Conservation (phyloP, 1,140 invertebrate genomes). For the Meloidogyne floridensis region DNA sequence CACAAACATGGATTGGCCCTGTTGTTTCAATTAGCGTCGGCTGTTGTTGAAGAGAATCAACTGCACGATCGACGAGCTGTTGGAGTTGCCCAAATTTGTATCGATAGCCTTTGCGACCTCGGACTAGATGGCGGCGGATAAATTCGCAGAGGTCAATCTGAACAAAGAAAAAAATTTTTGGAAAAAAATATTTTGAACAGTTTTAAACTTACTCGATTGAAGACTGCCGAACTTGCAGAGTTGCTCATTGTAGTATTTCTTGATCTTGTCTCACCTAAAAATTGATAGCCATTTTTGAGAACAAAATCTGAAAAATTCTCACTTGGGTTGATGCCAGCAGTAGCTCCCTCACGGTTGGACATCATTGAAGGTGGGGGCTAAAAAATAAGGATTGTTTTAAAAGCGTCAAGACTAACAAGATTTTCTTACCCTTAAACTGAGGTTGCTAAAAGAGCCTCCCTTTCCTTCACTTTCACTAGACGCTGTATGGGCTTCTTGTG, state of each 20-base stretch:
- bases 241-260: background rate
- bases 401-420: background rate
- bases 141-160: background rate
- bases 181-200: background rate
- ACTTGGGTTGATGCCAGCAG: background rate
- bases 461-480: background rate
- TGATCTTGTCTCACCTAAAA: background rate
- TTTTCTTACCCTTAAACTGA: background rate
- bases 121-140: background rate
- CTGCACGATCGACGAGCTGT: slow-evolving; percentile 31
- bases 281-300: background rate
- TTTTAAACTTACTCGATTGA: background rate
- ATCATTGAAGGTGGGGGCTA: background rate
- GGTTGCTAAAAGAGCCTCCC: background rate
- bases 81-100: slow-evolving; percentile 21
- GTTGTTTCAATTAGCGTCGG: slow-evolving; percentile 35
- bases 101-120: background rate
- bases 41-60: slow-evolving; percentile 29
- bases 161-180: background rate
- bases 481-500: background rate
- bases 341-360: background rate
- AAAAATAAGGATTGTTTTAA: background rate
- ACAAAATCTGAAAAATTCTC: background rate
- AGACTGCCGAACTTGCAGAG: background rate
- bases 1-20: slow-evolving; percentile 51